phyloP scores from a whole-genome alignment of 2,888 invertebrate species.

The Tachina fera region DNA sequence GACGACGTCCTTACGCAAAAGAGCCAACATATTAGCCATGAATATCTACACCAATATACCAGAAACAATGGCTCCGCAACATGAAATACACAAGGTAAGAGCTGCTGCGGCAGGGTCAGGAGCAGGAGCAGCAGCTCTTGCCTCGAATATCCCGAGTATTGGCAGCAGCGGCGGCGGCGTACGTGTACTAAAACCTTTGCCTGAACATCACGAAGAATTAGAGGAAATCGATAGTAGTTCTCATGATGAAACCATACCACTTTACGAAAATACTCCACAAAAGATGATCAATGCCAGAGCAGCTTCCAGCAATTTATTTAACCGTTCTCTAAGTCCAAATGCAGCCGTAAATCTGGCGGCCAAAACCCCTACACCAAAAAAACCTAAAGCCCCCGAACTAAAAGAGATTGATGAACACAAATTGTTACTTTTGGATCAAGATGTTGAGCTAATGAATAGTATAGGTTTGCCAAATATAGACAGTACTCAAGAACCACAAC shows the following conservation, averaged over 20 bases:
- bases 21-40: slow-evolving; percentile 81
- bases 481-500: background rate
- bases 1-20: slow-evolving; percentile 48
- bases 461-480: slow-evolving; percentile 77
- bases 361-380: slow-evolving; percentile 52
- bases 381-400: background rate
- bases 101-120: slow-evolving; percentile 25
- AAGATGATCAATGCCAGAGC: slow-evolving; percentile 28
- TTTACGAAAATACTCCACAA: slow-evolving; percentile 80
- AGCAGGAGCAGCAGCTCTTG: background rate
- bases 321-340: slow-evolving; percentile 44
- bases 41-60: slow-evolving; percentile 87
- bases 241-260: slow-evolving; percentile 78
- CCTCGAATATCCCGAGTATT: background rate
- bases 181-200: slow-evolving; percentile 72
- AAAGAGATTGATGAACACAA: slow-evolving; percentile 25
- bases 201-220: slow-evolving; percentile 79
- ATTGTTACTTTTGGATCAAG: slow-evolving; percentile 73
- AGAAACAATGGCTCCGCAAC: slow-evolving; percentile 86
- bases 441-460: slow-evolving; percentile 80
- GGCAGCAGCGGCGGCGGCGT: background rate
- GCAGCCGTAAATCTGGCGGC: slow-evolving; percentile 6
- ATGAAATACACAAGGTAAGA: slow-evolving; percentile 83
- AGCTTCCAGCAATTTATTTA: slow-evolving; percentile 54
- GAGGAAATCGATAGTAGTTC: slow-evolving; percentile 79